Base-by-base conservation (phyloP, 2,888 invertebrate species). In the Coremacera marginata region DNA sequence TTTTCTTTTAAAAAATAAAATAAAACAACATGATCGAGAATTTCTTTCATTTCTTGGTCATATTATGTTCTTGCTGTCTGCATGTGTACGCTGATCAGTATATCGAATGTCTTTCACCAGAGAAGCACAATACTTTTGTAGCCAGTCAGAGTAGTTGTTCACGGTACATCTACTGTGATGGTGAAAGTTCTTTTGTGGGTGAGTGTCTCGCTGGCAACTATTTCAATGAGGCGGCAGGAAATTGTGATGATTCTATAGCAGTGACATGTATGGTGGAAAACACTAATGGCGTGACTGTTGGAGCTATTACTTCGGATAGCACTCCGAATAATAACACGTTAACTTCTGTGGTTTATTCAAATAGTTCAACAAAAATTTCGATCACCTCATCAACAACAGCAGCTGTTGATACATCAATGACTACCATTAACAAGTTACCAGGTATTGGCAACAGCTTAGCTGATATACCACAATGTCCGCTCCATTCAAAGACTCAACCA, bases 141-240 rank as follows among this genome's bases (percentile, higher is more conserved):
- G 81, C 83, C 5, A 84, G 83, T 55, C 68, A 70, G 4, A 82
- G 75, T 5, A 83, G 82, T 63, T 87, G 87, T 75, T 76, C 83
- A 5, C 83, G 81, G 62, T 87, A 86, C 75, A 84, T 87, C 55
- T 85, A 83, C 67, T 87, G 87, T 63, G 83, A 84, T 67, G 84
- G 82, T 8, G 80, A 82, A 0, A 79, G 82, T 5, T 85, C 86
- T 0, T 84, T 83, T 75, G 83, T 84, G 65, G 85, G 81, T 9
- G 83, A 82, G 44, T 87, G 87, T 72, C 80, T 84, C 11, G 82
- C 68, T 1, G 81, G 80, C 22, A 80, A 85, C 60, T 83, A 80
- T 77, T 86, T 84, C 74, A 82, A 85, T 78, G 79, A 75, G 16
- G 44, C 75, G 4, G 72, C 78, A 7, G 84, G 82, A 0, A 79